Conservation (phyloP, 1,140 invertebrate genomes). For the Oppia nitens region DNA sequence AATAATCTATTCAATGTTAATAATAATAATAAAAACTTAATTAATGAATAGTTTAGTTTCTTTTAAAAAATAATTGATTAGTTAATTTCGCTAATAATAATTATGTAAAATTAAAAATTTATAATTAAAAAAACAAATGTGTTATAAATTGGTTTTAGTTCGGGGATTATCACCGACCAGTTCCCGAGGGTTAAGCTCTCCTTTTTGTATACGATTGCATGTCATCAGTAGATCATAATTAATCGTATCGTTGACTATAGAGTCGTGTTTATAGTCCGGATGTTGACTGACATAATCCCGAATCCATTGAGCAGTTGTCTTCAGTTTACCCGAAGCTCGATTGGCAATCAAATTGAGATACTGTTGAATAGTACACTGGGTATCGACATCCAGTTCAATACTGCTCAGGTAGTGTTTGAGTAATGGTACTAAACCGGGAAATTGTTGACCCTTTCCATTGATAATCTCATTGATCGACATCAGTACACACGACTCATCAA, state of each 20-base stretch:
- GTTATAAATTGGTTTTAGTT: not conserved
- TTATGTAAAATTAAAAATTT: too few species aligned
- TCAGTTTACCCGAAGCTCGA: constrained; percentile 64
- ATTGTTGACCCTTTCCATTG: constrained; percentile 80
- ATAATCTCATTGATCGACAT: constrained; percentile 93
- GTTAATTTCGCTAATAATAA: too few species aligned
- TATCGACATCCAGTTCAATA: constrained; percentile 91
- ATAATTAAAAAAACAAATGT: too few species aligned
- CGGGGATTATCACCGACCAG: not conserved
- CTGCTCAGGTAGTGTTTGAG: constrained; percentile 79
- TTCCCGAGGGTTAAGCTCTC: not conserved
- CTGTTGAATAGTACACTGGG: constrained; percentile 87
- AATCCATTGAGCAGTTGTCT: constrained; percentile 81
- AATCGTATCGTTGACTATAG: constrained; percentile 66
- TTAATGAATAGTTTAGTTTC: too few species aligned
- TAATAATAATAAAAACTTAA: too few species aligned
- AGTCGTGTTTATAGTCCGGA: constrained; percentile 76
- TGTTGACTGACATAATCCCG: constrained; percentile 73
- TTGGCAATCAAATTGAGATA: constrained; percentile 87
- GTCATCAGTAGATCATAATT: constrained; percentile 72
- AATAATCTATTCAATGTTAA: too few species aligned
- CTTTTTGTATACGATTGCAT: not conserved
- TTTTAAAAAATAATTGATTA: too few species aligned
- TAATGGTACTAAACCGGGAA: constrained; percentile 84
- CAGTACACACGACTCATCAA: constrained; percentile 27